phyloP scores from a whole-genome alignment of 2,113 vertebrate genomes.

The Python bivittatus region DNA sequence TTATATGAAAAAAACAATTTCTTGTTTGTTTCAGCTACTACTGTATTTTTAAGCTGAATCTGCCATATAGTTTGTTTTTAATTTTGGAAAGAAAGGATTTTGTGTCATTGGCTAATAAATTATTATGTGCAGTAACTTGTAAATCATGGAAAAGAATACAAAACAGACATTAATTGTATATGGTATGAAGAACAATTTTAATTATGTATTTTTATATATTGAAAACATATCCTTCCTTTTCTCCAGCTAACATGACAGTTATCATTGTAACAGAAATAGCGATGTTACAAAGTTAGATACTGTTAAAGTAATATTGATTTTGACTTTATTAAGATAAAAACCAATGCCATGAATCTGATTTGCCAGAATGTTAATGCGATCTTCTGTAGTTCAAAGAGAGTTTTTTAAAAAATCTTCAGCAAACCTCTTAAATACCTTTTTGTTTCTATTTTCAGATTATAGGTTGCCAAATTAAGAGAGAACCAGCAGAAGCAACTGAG shows the following conservation, averaged over 20 bases:
- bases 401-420: not conserved
- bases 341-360: not conserved
- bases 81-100: not conserved
- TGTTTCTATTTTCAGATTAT: conserved; percentile 78
- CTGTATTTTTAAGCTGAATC: not conserved
- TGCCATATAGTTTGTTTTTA: not conserved
- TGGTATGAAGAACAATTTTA: not conserved
- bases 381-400: not conserved
- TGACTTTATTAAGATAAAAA: not conserved
- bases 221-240: not conserved
- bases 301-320: not conserved
- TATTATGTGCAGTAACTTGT: not conserved
- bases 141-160: not conserved
- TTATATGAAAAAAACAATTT: not conserved
- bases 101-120: not conserved
- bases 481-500: conserved; percentile 86
- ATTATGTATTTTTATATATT: not conserved
- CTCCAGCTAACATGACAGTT: not conserved
- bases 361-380: not conserved
- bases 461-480: conserved; percentile 84
- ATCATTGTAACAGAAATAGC: not conserved
- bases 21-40: not conserved
- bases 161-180: not conserved
- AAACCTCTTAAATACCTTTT: not conserved
- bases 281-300: not conserved